Conservation (phyloP, 1,140 invertebrate genomes). For the Coenobita brevimanus region DNA sequence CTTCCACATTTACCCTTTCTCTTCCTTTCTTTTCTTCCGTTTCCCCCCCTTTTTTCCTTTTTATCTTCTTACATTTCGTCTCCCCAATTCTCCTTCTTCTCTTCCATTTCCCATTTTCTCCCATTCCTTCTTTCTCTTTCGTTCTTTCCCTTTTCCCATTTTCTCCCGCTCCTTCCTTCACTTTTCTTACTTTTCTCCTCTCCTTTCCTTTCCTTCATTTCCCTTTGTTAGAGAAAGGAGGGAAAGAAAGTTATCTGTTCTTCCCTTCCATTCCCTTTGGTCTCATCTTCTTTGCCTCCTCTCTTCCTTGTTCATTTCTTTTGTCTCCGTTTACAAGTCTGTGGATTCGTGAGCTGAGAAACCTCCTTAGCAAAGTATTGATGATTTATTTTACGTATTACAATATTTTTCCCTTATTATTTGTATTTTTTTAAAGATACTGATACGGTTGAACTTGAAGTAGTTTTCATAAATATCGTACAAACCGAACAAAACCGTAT, state of each 20-base stretch:
- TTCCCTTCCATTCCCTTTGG: background rate
- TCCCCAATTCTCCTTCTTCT: no score
- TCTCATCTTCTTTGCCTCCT: background rate
- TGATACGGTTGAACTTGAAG: no score
- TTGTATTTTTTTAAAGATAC: no score
- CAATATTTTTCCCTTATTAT: no score
- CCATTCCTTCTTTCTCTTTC: background rate
- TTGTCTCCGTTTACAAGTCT: background rate
- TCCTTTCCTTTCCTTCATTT: background rate
- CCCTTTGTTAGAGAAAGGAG: no score
- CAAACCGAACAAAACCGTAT: no score
- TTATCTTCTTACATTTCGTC: background rate
- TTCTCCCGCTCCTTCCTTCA: background rate
- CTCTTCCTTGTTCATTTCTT: background rate
- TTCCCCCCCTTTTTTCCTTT: background rate
- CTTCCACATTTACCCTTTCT: no score
- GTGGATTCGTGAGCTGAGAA: no score
- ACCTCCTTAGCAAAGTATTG: background rate
- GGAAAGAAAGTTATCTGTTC: no score
- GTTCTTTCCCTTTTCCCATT: background rate
- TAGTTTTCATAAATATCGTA: no score
- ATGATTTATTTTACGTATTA: background rate
- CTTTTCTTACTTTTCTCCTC: background rate
- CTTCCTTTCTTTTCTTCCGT: background rate
- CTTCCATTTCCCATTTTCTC: background rate